Conservation (phyloP, 2,888 invertebrate genomes). For the Eumerus sabulonum region DNA sequence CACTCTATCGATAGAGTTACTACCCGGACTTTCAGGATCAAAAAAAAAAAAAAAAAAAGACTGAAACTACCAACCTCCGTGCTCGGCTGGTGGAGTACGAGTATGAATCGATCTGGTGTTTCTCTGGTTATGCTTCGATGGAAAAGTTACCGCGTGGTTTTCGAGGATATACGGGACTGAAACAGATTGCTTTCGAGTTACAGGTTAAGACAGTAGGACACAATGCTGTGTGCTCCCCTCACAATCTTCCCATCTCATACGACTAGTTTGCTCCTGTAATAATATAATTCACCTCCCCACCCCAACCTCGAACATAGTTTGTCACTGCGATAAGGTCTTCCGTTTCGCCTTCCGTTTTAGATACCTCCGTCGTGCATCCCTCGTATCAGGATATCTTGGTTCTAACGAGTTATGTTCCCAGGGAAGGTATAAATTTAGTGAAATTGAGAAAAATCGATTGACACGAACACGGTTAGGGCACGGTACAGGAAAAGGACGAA, state of each 20-base stretch:
- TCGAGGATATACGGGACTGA: slow-evolving; percentile 31
- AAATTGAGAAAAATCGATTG: slow-evolving; percentile 65
- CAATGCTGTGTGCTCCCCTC: slow-evolving; percentile 16
- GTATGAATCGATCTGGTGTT: slow-evolving; percentile 43
- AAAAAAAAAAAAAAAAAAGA: too few relatives aligned
- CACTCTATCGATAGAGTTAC: slow-evolving; percentile 31
- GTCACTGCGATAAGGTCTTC: slow-evolving; percentile 51
- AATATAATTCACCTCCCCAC: slow-evolving; percentile 43
- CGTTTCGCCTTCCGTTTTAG: background rate
- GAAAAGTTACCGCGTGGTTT: slow-evolving; percentile 60
- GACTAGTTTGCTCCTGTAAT: slow-evolving; percentile 57
- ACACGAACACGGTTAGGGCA: slow-evolving; percentile 39
- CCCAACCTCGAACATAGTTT: slow-evolving; percentile 36
- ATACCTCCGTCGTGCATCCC: background rate
- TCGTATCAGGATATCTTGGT: slow-evolving; percentile 35
- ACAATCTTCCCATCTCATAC: background rate
- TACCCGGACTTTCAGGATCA: background rate
- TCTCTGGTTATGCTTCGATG: slow-evolving; percentile 57
- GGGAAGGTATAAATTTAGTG: slow-evolving; percentile 54
- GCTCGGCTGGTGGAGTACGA: slow-evolving; percentile 1
- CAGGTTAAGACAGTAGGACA: slow-evolving; percentile 20
- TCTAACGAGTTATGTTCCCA: slow-evolving; percentile 44
- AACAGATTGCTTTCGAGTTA: slow-evolving; percentile 60
- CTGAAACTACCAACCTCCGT: too few relatives aligned
- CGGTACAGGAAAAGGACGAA: background rate